Conservation (phyloP, 1,140 invertebrate species). For the Palaemon carinicauda region DNA sequence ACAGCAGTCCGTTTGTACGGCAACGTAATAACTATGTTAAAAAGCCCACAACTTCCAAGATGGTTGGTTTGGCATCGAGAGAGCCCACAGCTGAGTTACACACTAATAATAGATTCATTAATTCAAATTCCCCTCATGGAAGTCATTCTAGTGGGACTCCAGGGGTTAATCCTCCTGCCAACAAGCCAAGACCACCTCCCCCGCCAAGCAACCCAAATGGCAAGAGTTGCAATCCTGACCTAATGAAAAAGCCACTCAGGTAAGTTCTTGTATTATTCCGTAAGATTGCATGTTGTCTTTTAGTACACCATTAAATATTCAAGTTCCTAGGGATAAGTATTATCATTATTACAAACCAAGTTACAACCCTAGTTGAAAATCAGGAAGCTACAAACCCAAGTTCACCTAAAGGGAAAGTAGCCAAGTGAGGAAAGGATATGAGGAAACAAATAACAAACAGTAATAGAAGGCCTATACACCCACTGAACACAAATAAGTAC, state of each 20-base stretch:
- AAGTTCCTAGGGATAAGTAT: too few relatives aligned
- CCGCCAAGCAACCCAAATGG: constrained; percentile 28
- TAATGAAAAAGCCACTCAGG: constrained; percentile 36
- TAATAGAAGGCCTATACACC: too few relatives aligned
- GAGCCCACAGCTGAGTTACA: constrained; percentile 14
- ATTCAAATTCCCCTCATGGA: constrained; percentile 28
- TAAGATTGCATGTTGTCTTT: neutral
- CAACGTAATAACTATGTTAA: neutral
- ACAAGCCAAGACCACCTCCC: constrained; percentile 29
- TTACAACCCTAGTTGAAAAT: too few relatives aligned
- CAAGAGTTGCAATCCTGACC: constrained; percentile 22
- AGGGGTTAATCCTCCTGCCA: neutral
- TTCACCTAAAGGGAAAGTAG: too few relatives aligned
- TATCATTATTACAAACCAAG: too few relatives aligned
- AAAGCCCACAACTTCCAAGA: neutral
- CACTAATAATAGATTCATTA: constrained; percentile 18
- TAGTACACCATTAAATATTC: neutral
- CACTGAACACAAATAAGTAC: too few relatives aligned
- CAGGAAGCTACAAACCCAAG: too few relatives aligned
- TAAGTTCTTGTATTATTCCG: neutral
- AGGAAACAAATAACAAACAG: too few relatives aligned
- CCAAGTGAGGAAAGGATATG: too few relatives aligned
- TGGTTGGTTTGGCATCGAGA: constrained; percentile 38
- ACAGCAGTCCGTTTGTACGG: constrained; percentile 27
- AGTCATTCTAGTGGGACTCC: neutral